Evolutionary conservation across 2,113 vertebrate genomes (phyloP), one percentile per base, ranked within the genome.

Genomic region (Antechinus stuartii): DNA sequence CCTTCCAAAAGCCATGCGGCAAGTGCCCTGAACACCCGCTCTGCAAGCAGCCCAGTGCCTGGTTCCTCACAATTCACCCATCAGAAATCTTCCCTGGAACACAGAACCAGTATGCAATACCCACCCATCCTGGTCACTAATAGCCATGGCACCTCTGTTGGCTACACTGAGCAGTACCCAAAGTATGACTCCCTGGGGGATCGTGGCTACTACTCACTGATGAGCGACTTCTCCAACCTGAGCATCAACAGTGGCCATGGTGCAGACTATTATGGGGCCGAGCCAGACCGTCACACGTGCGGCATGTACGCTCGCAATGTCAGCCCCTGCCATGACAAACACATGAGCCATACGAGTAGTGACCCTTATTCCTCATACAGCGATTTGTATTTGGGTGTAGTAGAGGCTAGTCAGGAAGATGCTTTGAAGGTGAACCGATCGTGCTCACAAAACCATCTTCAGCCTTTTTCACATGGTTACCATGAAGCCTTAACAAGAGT

Each of bases 121-220:
- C 99, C 99, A 54, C 99, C 99, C 35, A 99, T 99, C 97, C 98
- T 99, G 97, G 99, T 99, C 97, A 99, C 99, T 91, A 99, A 99
- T 96, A 99, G 99, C 98, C 99, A 99, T 55, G 99, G 99, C 92
- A 98, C 99, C 95, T 99, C 99, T 92, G 98, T 99, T 93, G 99
- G 98, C 90, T 99, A 99, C 97, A 96, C 98, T 54, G 99, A 99
- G 96, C 99, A 99, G 98, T 99, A 99, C 93, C 99, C 99, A 95
- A 99, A 99, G 97, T 99, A 99, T 6, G 99, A 99, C 94, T 99
- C 99, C 0, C 97, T 99, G 90, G 99, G 99, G 90, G 99, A 99
- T 98, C 99, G 99, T 90, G 99, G 99, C 96, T 99, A 99, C 98
- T 99, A 99, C 94, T 99, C 99, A 90, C 99, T 99, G 99, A 99